A percentile compares a stretch with the other conserved stretches of the same genome.
phyloP scores from a whole-genome alignment of 2,888 invertebrate genomes.

The Griposia aprilina region DNA sequence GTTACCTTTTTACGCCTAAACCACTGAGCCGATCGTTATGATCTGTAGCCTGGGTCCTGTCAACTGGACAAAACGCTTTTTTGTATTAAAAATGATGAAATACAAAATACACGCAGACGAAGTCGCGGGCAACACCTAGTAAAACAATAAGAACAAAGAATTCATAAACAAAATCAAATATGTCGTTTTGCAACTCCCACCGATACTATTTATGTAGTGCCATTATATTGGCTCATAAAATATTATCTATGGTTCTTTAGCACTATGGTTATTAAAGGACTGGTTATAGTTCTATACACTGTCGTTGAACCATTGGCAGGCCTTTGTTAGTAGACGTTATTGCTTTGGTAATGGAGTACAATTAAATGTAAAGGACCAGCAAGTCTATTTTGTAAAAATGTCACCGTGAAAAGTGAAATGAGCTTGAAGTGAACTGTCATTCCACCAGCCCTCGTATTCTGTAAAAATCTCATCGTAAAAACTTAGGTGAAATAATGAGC shows the following conservation, averaged over 20 bases:
- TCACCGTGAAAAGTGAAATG: not conserved
- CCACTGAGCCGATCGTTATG: too few relatives aligned
- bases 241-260: slow-evolving; percentile 60
- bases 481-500: too few relatives aligned
- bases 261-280: slow-evolving; percentile 44
- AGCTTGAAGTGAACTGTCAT: not conserved
- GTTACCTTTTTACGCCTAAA: not conserved
- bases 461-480: too few relatives aligned
- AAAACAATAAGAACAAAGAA: slow-evolving; percentile 5
- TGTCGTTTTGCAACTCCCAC: slow-evolving; percentile 40
- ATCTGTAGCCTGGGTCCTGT: not conserved
- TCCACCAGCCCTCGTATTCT: not conserved
- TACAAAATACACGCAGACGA: not conserved
- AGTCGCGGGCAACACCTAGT: not conserved
- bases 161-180: slow-evolving; percentile 32
- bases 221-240: slow-evolving; percentile 64
- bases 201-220: slow-evolving; percentile 49
- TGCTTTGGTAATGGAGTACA: slow-evolving; percentile 20
- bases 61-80: not conserved
- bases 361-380: slow-evolving; percentile 27
- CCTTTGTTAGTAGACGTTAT: slow-evolving; percentile 34
- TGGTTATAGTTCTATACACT: slow-evolving; percentile 14
- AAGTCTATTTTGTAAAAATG: not conserved
- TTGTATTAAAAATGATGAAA: not conserved
- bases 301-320: slow-evolving; percentile 25